Evolutionary conservation across 2,113 vertebrate species (phyloP).

Genomic region (Cyanoliseus patagonus): DNA sequence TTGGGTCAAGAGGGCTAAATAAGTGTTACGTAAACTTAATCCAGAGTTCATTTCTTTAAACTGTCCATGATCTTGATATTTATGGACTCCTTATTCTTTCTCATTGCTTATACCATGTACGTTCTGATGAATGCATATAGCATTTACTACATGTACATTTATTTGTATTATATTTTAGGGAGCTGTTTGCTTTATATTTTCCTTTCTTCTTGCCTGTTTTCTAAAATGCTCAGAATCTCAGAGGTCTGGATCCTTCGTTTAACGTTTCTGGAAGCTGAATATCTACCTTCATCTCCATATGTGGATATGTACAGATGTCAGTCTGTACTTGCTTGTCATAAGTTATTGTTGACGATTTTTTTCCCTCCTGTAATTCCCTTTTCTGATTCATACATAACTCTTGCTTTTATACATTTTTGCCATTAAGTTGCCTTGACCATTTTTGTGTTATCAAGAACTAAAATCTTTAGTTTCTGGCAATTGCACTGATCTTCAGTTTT

Average conservation of each 20-base stretch:
- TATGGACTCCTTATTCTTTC: neutral
- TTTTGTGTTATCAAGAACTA: neutral
- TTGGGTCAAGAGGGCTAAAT: neutral
- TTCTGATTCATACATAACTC: neutral
- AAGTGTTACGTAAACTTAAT: neutral
- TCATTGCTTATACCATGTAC: neutral
- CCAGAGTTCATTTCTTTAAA: neutral
- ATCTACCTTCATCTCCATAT: neutral
- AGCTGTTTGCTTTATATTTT: neutral
- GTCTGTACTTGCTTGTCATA: neutral
- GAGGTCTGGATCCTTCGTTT: neutral
- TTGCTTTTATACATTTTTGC: neutral
- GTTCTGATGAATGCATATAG: neutral
- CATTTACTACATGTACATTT: neutral
- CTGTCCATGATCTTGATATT: neutral
- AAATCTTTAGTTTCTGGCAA: neutral
- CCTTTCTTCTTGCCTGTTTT: neutral
- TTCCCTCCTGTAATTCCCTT: neutral
- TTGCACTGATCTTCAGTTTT: conserved; percentile 17
- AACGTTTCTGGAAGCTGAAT: neutral
- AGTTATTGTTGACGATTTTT: neutral
- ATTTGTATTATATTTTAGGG: neutral
- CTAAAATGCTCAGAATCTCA: neutral
- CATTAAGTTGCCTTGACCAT: neutral
- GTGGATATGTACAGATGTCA: neutral